Conservation (phyloP, 2,113 vertebrate species). For the Alosa alosa region DNA sequence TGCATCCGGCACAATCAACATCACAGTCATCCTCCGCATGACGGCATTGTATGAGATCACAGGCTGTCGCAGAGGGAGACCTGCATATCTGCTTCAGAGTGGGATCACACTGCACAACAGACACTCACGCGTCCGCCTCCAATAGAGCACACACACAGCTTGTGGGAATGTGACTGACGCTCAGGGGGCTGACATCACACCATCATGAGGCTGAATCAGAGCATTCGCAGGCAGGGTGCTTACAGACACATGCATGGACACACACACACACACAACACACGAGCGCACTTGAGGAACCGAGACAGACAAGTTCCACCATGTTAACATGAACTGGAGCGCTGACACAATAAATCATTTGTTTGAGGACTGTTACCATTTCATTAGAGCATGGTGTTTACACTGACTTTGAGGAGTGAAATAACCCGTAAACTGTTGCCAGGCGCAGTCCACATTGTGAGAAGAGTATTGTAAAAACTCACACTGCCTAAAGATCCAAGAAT, state of each 20-base stretch:
- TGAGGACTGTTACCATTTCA: neutral
- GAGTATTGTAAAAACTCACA: conserved; percentile 23
- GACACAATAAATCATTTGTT: neutral
- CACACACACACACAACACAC: neutral
- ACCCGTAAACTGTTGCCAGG: neutral
- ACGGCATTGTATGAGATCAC: neutral
- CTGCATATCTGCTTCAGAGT: neutral
- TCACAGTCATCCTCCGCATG: neutral
- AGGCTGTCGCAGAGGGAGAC: neutral
- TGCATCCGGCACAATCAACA: neutral
- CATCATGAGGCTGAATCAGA: neutral
- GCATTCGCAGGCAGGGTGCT: neutral
- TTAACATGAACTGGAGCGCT: neutral
- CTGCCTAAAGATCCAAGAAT: conserved; percentile 40
- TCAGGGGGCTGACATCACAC: neutral
- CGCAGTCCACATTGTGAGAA: neutral
- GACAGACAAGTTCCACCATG: neutral
- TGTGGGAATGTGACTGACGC: neutral
- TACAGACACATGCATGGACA: neutral
- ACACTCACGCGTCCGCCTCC: neutral
- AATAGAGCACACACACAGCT: neutral
- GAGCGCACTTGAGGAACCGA: neutral
- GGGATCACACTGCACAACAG: neutral
- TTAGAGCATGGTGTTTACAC: neutral
- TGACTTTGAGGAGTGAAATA: neutral